phyloP scores from a whole-genome alignment of 2,113 vertebrate species.

The Macrotus californicus region DNA sequence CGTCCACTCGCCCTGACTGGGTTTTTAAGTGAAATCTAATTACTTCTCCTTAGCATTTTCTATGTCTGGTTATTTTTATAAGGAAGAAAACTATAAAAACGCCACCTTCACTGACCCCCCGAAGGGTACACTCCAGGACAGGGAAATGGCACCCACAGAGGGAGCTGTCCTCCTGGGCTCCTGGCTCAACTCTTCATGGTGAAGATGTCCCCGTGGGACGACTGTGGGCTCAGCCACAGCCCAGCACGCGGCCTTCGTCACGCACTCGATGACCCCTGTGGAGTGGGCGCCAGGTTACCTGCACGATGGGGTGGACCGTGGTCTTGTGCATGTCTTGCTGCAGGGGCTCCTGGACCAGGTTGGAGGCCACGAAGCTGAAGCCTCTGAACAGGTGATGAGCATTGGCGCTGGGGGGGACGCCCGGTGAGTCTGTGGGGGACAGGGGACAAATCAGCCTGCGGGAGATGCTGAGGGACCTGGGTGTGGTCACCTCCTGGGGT shows the following conservation, averaged over 20 bases:
- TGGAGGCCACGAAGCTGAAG: conserved; percentile 95
- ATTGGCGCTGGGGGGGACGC: conserved; percentile 94
- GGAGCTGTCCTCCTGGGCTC: rapidly evolving
- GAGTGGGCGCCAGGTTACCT: conserved; percentile 78
- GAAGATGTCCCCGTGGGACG: neutral
- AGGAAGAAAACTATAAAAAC: neutral
- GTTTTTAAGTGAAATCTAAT: neutral
- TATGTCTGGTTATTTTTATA: rapidly evolving
- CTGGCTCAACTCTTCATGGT: rapidly evolving
- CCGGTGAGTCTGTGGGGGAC: conserved; percentile 88
- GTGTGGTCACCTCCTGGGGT: too few species aligned
- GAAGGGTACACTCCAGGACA: rapidly evolving
- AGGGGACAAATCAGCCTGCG: neutral
- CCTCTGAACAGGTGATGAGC: conserved; percentile 95
- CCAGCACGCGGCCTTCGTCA: rapidly evolving
- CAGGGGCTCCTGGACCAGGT: conserved; percentile 85
- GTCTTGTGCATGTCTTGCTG: conserved; percentile 79
- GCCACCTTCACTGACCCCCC: rapidly evolving
- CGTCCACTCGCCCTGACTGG: rapidly evolving
- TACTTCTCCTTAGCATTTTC: neutral
- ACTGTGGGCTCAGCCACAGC: rapidly evolving
- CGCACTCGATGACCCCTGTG: rapidly evolving
- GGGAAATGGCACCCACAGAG: neutral
- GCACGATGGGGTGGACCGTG: conserved; percentile 89
- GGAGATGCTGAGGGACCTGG: rapidly evolving